Conservation (phyloP, 2,113 vertebrate species). For the Malurus melanocephalus region DNA sequence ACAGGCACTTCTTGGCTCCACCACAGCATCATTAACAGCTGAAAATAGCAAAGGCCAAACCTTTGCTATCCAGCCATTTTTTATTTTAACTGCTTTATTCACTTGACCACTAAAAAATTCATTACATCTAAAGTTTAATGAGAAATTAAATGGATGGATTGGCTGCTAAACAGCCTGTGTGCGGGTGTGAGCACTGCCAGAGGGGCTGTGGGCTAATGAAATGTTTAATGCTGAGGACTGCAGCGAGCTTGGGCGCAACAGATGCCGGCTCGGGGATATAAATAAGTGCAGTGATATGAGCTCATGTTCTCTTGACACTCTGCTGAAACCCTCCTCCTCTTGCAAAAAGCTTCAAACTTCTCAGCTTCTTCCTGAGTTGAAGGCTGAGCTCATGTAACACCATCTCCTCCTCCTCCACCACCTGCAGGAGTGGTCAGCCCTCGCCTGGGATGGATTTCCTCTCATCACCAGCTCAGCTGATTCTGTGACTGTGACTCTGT, state of each 20-base stretch:
- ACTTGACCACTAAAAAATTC: slow-evolving; percentile 60
- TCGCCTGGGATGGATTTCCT: not conserved
- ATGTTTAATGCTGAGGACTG: slow-evolving; percentile 55
- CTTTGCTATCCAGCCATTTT: slow-evolving; percentile 40
- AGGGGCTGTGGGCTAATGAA: slow-evolving; percentile 61
- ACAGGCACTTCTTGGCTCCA: slow-evolving; percentile 10
- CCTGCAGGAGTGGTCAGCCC: not conserved
- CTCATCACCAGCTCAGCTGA: not conserved
- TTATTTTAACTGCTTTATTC: slow-evolving; percentile 44
- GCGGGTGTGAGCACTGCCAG: slow-evolving; percentile 54
- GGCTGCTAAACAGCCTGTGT: slow-evolving; percentile 55
- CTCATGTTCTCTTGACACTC: slow-evolving; percentile 62
- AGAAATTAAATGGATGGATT: slow-evolving; percentile 56
- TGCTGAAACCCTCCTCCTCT: slow-evolving; percentile 43
- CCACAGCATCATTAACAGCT: not conserved
- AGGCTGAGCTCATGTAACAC: not conserved
- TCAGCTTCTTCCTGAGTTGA: not conserved
- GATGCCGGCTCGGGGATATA: slow-evolving; percentile 42
- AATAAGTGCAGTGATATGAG: slow-evolving; percentile 41
- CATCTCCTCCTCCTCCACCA: not conserved
- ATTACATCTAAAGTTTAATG: slow-evolving; percentile 59
- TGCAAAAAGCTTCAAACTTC: not conserved
- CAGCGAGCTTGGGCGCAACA: slow-evolving; percentile 36
- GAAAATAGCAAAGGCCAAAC: slow-evolving; percentile 35
- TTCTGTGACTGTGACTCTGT: not conserved